phyloP scores from a whole-genome alignment of 2,797 vertebrate genomes.

The Sebastes taczanowskii region DNA sequence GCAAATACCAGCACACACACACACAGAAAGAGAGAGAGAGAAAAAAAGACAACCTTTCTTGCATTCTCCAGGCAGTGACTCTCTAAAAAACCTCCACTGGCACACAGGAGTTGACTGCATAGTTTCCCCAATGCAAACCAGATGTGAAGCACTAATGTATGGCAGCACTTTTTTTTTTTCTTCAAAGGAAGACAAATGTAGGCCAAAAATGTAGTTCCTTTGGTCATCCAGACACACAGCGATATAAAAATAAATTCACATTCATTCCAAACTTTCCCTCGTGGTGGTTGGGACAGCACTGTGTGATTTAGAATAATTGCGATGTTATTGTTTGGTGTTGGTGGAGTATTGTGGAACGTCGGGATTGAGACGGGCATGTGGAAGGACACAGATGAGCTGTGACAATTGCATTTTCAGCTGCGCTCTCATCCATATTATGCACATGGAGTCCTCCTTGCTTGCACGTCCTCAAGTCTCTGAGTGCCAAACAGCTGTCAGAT shows the following conservation, averaged over 20 bases:
- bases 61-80: conserved; percentile 77
- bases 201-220: conserved; percentile 74
- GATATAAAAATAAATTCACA: conserved; percentile 74
- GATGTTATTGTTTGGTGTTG: conserved; percentile 74
- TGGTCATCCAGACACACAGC: conserved; percentile 57
- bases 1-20: conserved; percentile 71
- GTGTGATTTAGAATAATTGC: conserved; percentile 74
- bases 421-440: conserved; percentile 21
- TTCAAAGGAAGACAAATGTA: conserved; percentile 79
- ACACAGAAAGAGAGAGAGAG: neutral
- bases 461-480: conserved; percentile 14
- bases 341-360: conserved; percentile 46
- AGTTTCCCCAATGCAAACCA: conserved; percentile 86
- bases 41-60: conserved; percentile 59
- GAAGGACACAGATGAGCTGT: conserved; percentile 37
- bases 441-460: conserved; percentile 1
- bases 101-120: conserved; percentile 83
- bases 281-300: conserved; percentile 57
- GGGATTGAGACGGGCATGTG: conserved; percentile 32
- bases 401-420: conserved; percentile 52
- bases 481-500: conserved; percentile 51
- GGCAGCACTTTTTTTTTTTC: conserved; percentile 74
- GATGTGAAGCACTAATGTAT: conserved; percentile 87
- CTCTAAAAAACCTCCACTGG: conserved; percentile 80
- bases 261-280: conserved; percentile 63